Evolutionary conservation across 2,888 invertebrate species (phyloP).

Genomic region (Arctia plantaginis): DNA sequence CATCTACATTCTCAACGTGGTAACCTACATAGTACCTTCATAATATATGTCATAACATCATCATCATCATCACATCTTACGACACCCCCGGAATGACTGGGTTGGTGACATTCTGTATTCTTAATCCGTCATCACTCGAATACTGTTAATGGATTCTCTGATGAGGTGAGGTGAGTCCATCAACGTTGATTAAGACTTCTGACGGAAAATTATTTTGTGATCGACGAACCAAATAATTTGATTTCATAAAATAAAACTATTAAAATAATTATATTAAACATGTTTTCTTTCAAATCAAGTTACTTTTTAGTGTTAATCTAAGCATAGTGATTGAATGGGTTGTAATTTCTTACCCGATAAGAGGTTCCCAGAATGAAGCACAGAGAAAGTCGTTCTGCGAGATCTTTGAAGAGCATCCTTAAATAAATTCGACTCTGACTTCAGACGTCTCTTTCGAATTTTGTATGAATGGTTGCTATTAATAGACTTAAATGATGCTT

Average conservation of each 20-base stretch:
- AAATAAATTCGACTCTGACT: slow-evolving; percentile 74
- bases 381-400: slow-evolving; percentile 61
- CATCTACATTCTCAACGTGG: neutral
- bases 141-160: neutral
- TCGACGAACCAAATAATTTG: neutral
- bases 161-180: neutral
- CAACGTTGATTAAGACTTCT: neutral
- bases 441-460: slow-evolving; percentile 73
- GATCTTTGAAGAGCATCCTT: slow-evolving; percentile 72
- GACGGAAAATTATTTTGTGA: neutral
- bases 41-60: neutral
- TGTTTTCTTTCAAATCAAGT: neutral
- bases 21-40: neutral
- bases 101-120: no score
- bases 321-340: neutral
- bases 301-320: neutral
- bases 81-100: no score
- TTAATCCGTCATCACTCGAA: no score
- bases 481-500: slow-evolving; percentile 77
- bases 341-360: slow-evolving; percentile 60
- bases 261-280: neutral
- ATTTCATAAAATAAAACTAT: neutral
- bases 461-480: slow-evolving; percentile 75
- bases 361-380: slow-evolving; percentile 60
- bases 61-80: no score